Percentiles rank a stretch among this genome's conserved stretches.
Evolutionary conservation across 2,113 vertebrate genomes (phyloP).

Genomic region (Sarotherodon lohbergeri): DNA sequence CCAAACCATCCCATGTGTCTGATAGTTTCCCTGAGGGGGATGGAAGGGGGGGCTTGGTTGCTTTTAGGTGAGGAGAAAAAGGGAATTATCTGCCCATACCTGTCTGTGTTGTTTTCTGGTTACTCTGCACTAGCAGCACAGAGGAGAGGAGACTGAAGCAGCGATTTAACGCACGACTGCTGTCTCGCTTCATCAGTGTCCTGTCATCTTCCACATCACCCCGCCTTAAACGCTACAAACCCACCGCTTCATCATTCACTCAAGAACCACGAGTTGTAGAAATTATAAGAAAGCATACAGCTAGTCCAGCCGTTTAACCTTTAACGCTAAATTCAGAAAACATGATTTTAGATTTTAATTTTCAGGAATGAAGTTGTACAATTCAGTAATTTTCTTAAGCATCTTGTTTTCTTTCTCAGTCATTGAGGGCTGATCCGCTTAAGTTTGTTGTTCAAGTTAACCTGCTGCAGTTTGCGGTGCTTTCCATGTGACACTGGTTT

Average conservation of each 20-base stretch:
- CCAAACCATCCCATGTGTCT: constrained; percentile 25
- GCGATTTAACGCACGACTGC: constrained; percentile 55
- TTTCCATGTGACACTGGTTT: background rate
- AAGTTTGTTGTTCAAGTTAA: background rate
- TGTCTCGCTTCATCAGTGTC: constrained; percentile 50
- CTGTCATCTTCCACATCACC: constrained; percentile 17
- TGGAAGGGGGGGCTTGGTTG: background rate
- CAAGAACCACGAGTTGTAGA: background rate
- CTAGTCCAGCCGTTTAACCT: background rate
- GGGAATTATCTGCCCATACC: constrained; percentile 14
- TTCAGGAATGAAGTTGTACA: background rate
- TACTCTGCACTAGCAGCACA: background rate
- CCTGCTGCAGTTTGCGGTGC: background rate
- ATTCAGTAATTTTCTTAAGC: background rate
- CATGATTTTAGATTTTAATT: background rate
- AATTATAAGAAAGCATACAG: background rate
- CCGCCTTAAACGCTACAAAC: background rate
- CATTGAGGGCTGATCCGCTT: background rate
- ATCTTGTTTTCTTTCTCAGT: background rate
- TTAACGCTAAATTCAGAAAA: background rate
- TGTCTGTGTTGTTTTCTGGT: constrained; percentile 38
- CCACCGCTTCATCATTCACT: constrained; percentile 5
- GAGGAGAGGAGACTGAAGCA: constrained; percentile 24
- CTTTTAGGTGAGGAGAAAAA: constrained; percentile 22
- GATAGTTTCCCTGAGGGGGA: constrained; percentile 7